Evolutionary conservation across 2,797 vertebrate species (phyloP), one percentile per base, ranked within the genome.

Genomic region (Carcharodon carcharias): DNA sequence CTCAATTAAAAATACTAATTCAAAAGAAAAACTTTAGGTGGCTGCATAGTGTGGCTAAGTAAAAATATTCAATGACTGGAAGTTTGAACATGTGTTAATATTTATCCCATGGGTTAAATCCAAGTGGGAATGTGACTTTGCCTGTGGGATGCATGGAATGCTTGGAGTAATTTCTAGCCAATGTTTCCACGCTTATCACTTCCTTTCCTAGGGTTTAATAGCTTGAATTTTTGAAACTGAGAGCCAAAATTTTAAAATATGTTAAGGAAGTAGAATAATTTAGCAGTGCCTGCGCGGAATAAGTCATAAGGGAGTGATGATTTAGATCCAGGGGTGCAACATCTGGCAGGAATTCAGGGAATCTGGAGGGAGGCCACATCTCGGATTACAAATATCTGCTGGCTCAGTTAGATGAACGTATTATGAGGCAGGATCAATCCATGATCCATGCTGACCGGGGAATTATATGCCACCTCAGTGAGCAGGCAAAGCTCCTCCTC

Each of bases 181-280:
- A 93, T 12, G 50, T 95, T 95, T 95, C 45, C 94, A 18, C 26
- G 69, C 93, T 56, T 35, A 58, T 58, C 88, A 61, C 4, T 61
- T 45, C 82, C 2, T 85, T 85, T 50, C 82, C 91, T 45, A 67
- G 91, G 63, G 63, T 93, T 67, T 93, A 73, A 77, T 58, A 58
- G 50, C 50, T 18, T 50, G 94, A 95, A 95, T 77, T 73, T 95
- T 95, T 77, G 63, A 93, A 67, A 93, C 63, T 45, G 61, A 45
- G n/a, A 67, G 45, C 45, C 65, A 67, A 67, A 93, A 54, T 95
- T 95, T 61, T 35, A 71, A 95, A 95, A 95, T 95, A 73, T 73
- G 67, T 69, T 56, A 73, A 95, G 45, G 50, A 73, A 73, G 67
- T 73, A 11, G 94, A 95, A 95, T 73, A 95, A 95, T 95, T 95